Evolutionary conservation across 2,888 invertebrate species (phyloP), one percentile per base, ranked within the genome.

Genomic region (Oxytorus armatus): DNA sequence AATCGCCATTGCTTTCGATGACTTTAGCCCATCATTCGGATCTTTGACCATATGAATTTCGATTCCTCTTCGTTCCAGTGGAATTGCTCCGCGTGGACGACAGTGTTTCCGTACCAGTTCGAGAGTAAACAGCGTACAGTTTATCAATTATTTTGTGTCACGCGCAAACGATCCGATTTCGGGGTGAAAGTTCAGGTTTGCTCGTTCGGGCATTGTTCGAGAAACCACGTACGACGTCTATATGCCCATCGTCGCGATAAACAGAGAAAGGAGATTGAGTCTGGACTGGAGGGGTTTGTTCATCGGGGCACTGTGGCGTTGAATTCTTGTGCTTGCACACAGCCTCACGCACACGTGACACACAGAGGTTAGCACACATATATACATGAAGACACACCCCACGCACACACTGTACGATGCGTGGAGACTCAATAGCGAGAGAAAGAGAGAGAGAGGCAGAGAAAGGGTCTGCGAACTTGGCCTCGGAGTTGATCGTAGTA

Each of bases 131-230:
- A 16, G 33, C 23, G 10, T 8, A 44, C 66, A 25, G 25, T 49
- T 42, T 55, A 79, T 87, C 86, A 85, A 88, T 86, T 88, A 86
- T 86, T 87, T 85, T 84, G 83, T 81, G 84, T 83, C 81, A 85
- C 74, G 57, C 55, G 63, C 68, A 82, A 82, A 85, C 80, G 82
- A 83, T 85, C 82, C 82, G 83, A 76, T 75, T 74, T 76, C 78
- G 78, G 84, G 85, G 85, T 87, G 85, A 86, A 85, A 88, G 86
- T 86, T 88, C 85, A 83, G 84, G 83, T 85, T 87, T 82, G 83
- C 82, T 84, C 76, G 82, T 83, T 84, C 78, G 72, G n/a, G 84
- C 59, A 57, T 72, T 77, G 63, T 59, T 59, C 74, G 61, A 29
- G 47, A 42, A 57, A 72, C 75, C 82, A 83, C 79, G 82, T 82